Conservation (phyloP, 1,140 invertebrate genomes). For the Cotesia typhae region DNA sequence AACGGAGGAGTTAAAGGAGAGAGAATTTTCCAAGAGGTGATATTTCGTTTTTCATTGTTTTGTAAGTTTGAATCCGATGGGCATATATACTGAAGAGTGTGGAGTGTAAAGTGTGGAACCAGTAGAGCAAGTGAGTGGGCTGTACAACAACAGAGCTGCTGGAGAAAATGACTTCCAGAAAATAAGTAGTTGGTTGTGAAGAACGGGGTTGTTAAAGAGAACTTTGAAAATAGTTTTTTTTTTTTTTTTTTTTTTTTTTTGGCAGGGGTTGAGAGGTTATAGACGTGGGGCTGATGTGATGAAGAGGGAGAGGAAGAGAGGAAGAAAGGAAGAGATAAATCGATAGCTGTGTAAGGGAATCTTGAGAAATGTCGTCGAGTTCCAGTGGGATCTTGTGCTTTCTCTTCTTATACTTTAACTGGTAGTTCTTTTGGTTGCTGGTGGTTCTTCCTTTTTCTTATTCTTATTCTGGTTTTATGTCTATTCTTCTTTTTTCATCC, state of each 20-base stretch:
- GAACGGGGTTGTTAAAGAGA: slow-evolving; percentile 14
- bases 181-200: slow-evolving; percentile 25
- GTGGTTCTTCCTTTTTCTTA: neutral
- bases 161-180: slow-evolving; percentile 26
- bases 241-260: slow-evolving; percentile 7
- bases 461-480: neutral
- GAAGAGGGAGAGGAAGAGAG: too few relatives aligned
- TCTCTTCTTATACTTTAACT: neutral
- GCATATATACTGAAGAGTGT: slow-evolving; percentile 1
- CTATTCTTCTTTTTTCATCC: slow-evolving; percentile 12
- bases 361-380: slow-evolving; percentile 23
- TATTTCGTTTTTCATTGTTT: slow-evolving; percentile 32
- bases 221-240: slow-evolving; percentile 5
- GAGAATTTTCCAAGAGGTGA: neutral
- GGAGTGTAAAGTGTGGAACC: neutral
- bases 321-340: slow-evolving; percentile 13
- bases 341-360: slow-evolving; percentile 25
- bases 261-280: slow-evolving; percentile 21
- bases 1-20: slow-evolving; percentile 6
- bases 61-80: slow-evolving; percentile 24
- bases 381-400: slow-evolving; percentile 13
- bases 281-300: slow-evolving; percentile 3
- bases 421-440: neutral
- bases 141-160: slow-evolving; percentile 14
- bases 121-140: slow-evolving; percentile 1